A percentile compares a stretch with the other conserved stretches of the same genome.
These are phyloP conservation scores for Chrysomallon squamiferum DNA, from an alignment of 1,140 invertebrate species.

Conservation along the genomic window DNA sequence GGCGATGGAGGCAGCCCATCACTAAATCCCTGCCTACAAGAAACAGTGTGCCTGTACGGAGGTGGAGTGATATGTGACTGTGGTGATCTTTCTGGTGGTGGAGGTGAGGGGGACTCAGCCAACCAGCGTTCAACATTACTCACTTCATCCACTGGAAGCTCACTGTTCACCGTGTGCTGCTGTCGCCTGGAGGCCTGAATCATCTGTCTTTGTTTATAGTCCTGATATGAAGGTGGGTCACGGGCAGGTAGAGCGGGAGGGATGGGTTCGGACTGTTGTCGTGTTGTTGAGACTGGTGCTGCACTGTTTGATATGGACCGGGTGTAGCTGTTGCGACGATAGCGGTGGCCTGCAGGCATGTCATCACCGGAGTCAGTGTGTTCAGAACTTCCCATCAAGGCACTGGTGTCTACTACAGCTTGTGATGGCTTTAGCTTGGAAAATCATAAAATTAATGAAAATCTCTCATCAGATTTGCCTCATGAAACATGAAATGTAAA, in stretches of 20 bases:
- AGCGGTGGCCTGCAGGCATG: slow-evolving; percentile 27
- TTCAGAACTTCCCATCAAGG: neutral
- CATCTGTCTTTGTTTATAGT: neutral
- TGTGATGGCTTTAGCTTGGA: too few relatives aligned
- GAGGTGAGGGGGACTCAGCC: slow-evolving; percentile 30
- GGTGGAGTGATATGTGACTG: slow-evolving; percentile 11
- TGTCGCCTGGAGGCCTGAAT: slow-evolving; percentile 9
- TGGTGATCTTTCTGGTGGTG: slow-evolving; percentile 11
- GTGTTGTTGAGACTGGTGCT: slow-evolving; percentile 2
- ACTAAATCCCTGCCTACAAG: neutral
- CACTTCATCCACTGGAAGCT: slow-evolving; percentile 1
- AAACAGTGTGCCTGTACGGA: slow-evolving; percentile 10
- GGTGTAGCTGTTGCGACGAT: slow-evolving; percentile 51
- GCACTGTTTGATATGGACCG: slow-evolving; percentile 42
- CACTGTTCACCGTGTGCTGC: neutral
- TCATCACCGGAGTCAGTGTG: slow-evolving; percentile 9
- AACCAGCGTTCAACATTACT: slow-evolving; percentile 7
- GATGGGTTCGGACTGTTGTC: neutral
- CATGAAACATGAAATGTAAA: too few relatives aligned
- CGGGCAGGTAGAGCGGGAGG: slow-evolving; percentile 41
- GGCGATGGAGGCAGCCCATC: slow-evolving; percentile 28
- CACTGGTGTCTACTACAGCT: too few relatives aligned
- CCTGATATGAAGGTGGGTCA: slow-evolving; percentile 19
- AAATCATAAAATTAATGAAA: too few relatives aligned
- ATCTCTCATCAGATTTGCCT: too few relatives aligned